phyloP scores from a whole-genome alignment of 2,797 vertebrate genomes.

The Distichodus sexfasciatus region DNA sequence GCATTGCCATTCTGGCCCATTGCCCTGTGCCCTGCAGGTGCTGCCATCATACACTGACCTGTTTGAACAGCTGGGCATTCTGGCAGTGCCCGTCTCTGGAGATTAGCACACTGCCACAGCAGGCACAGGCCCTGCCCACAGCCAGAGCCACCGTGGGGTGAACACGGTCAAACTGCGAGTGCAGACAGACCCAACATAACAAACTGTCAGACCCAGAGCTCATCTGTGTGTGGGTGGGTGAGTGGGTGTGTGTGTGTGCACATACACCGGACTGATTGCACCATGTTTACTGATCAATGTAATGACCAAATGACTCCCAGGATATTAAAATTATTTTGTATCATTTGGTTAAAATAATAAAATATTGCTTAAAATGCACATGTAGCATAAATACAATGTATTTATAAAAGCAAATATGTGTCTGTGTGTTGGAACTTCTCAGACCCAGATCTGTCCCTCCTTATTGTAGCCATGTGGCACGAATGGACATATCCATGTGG shows the following conservation, averaged over 20 bases:
- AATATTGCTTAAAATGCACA: too few species aligned
- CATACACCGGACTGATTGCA: neutral
- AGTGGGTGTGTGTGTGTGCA: conserved; percentile 10
- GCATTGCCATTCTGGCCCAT: neutral
- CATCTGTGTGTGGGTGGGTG: neutral
- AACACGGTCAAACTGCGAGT: conserved; percentile 5
- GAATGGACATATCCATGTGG: neutral
- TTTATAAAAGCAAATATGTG: neutral
- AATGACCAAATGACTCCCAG: too few species aligned
- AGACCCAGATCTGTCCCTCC: neutral
- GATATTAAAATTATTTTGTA: too few species aligned
- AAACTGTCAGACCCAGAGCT: neutral
- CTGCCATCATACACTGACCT: conserved; percentile 56
- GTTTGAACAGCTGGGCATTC: conserved; percentile 71
- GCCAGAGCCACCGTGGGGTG: neutral
- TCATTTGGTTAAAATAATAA: too few species aligned
- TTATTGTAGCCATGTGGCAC: neutral
- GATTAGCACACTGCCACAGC: conserved; percentile 47
- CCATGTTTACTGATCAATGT: too few species aligned
- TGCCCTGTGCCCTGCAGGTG: neutral
- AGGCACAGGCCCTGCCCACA: neutral
- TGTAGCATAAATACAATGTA: too few species aligned
- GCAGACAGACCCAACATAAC: conserved; percentile 22
- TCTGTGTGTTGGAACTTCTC: neutral
- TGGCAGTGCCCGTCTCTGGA: conserved; percentile 58